Conservation (phyloP, 2,797 vertebrate species). For the Anguilla pacifica region DNA sequence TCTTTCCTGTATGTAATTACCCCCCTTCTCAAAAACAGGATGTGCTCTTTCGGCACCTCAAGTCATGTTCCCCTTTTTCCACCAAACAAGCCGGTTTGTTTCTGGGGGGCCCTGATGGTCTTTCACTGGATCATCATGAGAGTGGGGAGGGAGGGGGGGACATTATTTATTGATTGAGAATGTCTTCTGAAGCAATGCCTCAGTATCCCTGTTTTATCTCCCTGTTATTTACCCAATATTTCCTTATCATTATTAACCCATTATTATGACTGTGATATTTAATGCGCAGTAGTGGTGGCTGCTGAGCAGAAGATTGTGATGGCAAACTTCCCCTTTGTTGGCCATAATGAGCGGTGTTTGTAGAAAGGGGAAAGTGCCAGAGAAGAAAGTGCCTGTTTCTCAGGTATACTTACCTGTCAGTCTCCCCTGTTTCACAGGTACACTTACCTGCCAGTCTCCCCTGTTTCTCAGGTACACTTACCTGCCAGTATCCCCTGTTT, state of each 20-base stretch:
- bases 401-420: slow-evolving; percentile 78
- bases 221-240: slow-evolving; percentile 72
- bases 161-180: too few species aligned
- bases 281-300: neutral
- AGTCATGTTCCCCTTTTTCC: slow-evolving; percentile 57
- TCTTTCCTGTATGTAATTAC: slow-evolving; percentile 69
- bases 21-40: slow-evolving; percentile 67
- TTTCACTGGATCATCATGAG: slow-evolving; percentile 69
- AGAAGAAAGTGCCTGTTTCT: slow-evolving; percentile 74
- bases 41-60: slow-evolving; percentile 60
- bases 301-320: too few species aligned
- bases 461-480: too few species aligned
- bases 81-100: slow-evolving; percentile 67
- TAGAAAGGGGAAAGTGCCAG: slow-evolving; percentile 73
- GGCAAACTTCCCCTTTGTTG: neutral
- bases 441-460: slow-evolving; percentile 60
- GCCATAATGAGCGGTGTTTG: slow-evolving; percentile 79
- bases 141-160: slow-evolving; percentile 62
- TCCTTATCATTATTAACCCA: slow-evolving; percentile 73
- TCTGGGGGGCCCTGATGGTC: slow-evolving; percentile 68
- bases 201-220: slow-evolving; percentile 35
- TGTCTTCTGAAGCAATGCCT: slow-evolving; percentile 58
- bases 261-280: neutral
- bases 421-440: slow-evolving; percentile 64
- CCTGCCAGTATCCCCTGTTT: too few species aligned